Base-by-base conservation (phyloP, 1,140 invertebrate genomes). In the Samia ricini region DNA sequence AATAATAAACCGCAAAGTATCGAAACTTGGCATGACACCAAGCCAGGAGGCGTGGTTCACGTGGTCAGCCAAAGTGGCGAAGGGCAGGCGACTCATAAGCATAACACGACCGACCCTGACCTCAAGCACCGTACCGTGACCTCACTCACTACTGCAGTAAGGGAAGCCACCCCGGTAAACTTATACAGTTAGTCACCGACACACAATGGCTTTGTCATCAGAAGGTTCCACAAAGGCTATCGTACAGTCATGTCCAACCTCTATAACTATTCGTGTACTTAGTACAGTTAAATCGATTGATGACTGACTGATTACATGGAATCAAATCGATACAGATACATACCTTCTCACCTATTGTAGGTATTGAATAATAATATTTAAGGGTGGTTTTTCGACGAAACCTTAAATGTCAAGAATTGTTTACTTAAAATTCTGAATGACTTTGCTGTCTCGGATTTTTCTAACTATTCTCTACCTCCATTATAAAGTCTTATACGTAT, bases 171-270 rank as follows among this genome's bases (percentile, higher is more conserved):
- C 76, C 48, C 42, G 51, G 51, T 52, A 23, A 23, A 21, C 51
- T 52, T 52, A 29, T 15, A 42, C 77, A n/a, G n/a, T 85, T 85
- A 85, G 76, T 85, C 85, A 88, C 66, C 68, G 62, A 52, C 72
- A 80, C 66, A 88, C 85, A 88, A 88, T 84, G 64, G 78, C 81
- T 83, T 81, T 77, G 83, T 85, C 81, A 88, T 76, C 67, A 29
- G 33, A 52, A 67, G 18, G 24, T 57, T 57, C 18, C 15, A 57
- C 42, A 50, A 49, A 49, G 24, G 56, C 23, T 19, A 18, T 21
- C 19, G 22, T 59, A 59, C 24, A 36, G 57, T 59, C 57, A 59
- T 50, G 26, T 20, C 12, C n/a, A 12, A 10, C 33, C n/a, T 42
- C 15, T 42, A 42, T 42, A 15, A 42, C 33, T 36, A 42, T 42